Conservation (phyloP, 2,888 invertebrate species). For the Xestoiulus laeticollis region DNA sequence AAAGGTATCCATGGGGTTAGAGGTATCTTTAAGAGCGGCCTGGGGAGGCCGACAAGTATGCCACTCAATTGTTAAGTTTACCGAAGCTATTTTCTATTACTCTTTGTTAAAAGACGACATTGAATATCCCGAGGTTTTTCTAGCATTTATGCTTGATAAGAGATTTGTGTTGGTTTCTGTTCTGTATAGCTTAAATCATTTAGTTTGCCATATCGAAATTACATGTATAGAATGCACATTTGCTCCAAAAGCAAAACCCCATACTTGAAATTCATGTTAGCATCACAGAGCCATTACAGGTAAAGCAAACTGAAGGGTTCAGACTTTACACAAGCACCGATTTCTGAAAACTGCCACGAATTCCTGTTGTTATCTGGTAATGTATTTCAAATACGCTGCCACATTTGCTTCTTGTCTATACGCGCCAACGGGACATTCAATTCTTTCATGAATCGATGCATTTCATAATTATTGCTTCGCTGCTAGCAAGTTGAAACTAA, state of each 20-base stretch:
- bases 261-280: background rate
- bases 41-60: background rate
- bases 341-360: constrained; percentile 11
- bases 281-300: background rate
- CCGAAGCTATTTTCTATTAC: background rate
- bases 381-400: background rate
- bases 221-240: background rate
- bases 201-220: background rate
- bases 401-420: background rate
- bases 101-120: background rate
- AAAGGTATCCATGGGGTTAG: constrained; percentile 30
- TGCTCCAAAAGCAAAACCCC: background rate
- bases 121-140: background rate
- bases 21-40: background rate
- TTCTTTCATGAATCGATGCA: background rate
- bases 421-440: background rate
- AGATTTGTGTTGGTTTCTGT: background rate
- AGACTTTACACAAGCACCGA: background rate
- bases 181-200: background rate
- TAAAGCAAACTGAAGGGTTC: background rate
- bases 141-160: background rate
- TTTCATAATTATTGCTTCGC: background rate
- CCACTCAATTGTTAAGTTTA: background rate
- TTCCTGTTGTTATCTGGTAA: background rate
- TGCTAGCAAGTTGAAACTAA: background rate